A percentile compares a stretch with the other conserved stretches of the same genome.
Evolutionary conservation across 2,113 vertebrate species (phyloP).

Genomic region (western clawed frog (Xenopus tropicalis)): DNA sequence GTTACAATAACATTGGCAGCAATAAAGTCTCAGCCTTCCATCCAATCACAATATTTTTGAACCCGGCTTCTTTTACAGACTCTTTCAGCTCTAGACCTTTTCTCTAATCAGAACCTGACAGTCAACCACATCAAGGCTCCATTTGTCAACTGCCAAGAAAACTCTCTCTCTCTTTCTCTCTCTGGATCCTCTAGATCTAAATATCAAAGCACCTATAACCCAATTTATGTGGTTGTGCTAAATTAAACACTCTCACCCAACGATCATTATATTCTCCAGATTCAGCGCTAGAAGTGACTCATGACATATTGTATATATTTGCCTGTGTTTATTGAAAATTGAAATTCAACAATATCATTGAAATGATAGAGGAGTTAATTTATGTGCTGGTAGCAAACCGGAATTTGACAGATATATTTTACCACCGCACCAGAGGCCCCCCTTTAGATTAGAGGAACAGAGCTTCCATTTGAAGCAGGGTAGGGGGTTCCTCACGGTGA

Average conservation of each 20-base stretch:
- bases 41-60: background rate
- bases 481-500: no score
- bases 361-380: background rate
- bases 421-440: no score
- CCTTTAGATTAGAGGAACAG: no score
- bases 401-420: no score
- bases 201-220: background rate
- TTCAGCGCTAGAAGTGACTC: background rate
- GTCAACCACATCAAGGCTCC: background rate
- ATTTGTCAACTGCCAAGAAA: slow-evolving; percentile 3
- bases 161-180: background rate
- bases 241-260: background rate
- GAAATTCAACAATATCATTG: background rate
- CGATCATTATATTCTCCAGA: background rate
- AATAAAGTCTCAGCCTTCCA: background rate
- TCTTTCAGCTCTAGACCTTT: background rate
- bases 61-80: background rate
- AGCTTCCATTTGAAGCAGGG: no score
- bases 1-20: background rate
- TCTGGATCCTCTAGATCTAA: background rate
- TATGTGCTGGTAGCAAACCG: no score
- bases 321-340: background rate
- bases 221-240: background rate
- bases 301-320: no score
- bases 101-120: background rate